phyloP scores from a whole-genome alignment of 1,140 invertebrate genomes.

The Coboldia fuscipes region DNA sequence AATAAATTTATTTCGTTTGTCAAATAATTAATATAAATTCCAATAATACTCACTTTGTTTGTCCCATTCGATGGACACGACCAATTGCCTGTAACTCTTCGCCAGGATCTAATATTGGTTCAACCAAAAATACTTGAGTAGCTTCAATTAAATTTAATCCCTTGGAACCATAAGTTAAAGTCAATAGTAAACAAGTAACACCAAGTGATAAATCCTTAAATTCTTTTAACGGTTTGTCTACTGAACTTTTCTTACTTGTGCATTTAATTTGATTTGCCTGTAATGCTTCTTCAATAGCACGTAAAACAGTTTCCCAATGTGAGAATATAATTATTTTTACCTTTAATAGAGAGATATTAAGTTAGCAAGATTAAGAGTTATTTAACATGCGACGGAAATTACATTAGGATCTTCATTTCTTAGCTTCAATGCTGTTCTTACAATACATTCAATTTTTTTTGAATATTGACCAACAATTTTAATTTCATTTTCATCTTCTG shows the following conservation, averaged over 20 bases:
- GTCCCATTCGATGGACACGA: slow-evolving; percentile 56
- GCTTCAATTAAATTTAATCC: slow-evolving; percentile 64
- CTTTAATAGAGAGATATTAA: background rate
- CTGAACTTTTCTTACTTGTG: slow-evolving; percentile 1
- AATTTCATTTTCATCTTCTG: slow-evolving; percentile 7
- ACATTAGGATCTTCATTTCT: slow-evolving; percentile 27
- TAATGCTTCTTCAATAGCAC: slow-evolving; percentile 34
- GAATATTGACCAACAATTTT: slow-evolving; percentile 35
- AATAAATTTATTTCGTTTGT: slow-evolving; percentile 1
- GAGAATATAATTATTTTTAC: slow-evolving; percentile 53
- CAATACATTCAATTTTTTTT: slow-evolving; percentile 48
- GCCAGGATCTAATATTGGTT: slow-evolving; percentile 50
- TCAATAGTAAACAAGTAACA: slow-evolving; percentile 42
- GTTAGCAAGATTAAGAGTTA: background rate
- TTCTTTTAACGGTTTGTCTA: background rate
- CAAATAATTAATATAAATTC: background rate
- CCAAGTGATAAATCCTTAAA: slow-evolving; percentile 6
- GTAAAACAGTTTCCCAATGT: slow-evolving; percentile 39
- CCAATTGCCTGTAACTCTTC: slow-evolving; percentile 61
- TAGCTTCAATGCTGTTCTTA: slow-evolving; percentile 34
- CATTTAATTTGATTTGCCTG: slow-evolving; percentile 33
- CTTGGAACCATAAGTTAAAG: slow-evolving; percentile 43
- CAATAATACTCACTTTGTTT: slow-evolving; percentile 31
- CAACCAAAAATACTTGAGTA: slow-evolving; percentile 52
- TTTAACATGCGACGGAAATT: background rate